Conservation (phyloP, 2,888 invertebrate species). For the Parascotia fuliginaria region DNA sequence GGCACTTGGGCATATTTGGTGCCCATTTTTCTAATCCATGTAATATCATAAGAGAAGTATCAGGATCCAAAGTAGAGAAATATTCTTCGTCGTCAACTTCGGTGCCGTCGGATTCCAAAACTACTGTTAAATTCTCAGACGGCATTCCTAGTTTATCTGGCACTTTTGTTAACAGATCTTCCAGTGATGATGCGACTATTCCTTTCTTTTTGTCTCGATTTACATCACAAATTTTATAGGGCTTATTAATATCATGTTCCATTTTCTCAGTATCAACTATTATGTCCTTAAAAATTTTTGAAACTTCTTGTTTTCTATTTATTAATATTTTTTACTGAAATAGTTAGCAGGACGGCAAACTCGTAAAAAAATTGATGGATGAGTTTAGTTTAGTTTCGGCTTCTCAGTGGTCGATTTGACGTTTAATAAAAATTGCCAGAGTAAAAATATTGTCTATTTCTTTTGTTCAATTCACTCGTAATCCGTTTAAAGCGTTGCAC, state of each 20-base stretch:
- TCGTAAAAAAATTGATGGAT: conserved; percentile 11
- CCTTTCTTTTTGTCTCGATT: conserved; percentile 93
- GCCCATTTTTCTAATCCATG: conserved; percentile 92
- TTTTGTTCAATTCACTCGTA: background rate
- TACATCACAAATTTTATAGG: conserved; percentile 92
- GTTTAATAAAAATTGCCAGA: conserved; percentile 42
- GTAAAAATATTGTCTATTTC: conserved; percentile 19
- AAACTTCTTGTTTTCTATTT: background rate
- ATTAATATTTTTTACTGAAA: conserved; percentile 6
- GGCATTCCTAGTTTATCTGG: conserved; percentile 90
- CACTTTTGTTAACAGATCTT: conserved; percentile 91
- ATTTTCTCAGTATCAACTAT: conserved; percentile 55
- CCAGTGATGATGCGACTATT: conserved; percentile 91
- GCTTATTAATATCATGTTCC: conserved; percentile 87
- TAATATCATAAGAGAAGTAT: conserved; percentile 94
- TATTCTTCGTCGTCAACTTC: conserved; percentile 98
- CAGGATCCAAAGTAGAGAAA: conserved; percentile 95
- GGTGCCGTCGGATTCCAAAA: conserved; percentile 96
- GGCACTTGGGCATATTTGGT: conserved; percentile 87
- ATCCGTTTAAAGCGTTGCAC: too few relatives aligned
- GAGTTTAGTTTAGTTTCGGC: conserved; percentile 6
- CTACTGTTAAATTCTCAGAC: conserved; percentile 90
- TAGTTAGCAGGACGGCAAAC: conserved; percentile 9
- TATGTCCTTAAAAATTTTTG: too few relatives aligned
- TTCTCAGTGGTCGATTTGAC: conserved; percentile 38